phyloP scores from a whole-genome alignment of 2,888 invertebrate species.

The Oligia strigilis region DNA sequence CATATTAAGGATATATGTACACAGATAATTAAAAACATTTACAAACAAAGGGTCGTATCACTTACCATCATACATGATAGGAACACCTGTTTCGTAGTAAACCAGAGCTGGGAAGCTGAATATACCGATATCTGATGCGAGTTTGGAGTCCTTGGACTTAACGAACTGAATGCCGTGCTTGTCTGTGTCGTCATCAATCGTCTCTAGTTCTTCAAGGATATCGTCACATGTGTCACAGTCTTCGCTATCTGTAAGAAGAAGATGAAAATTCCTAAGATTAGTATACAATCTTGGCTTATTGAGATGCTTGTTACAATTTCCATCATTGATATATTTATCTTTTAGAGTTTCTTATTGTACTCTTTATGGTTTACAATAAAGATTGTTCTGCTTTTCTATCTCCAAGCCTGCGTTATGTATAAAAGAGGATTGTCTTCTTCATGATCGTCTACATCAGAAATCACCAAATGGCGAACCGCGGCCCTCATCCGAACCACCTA shows the following conservation, averaged over 20 bases:
- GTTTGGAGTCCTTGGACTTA: constrained; percentile 96
- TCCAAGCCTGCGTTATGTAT: not conserved
- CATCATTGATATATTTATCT: not conserved
- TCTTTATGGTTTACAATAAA: not conserved
- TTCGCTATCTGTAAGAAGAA: constrained; percentile 92
- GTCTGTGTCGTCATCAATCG: constrained; percentile 97
- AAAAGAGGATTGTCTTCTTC: not conserved
- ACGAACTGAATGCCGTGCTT: constrained; percentile 98
- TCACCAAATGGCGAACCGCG: not conserved
- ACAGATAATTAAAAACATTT: constrained; percentile 31
- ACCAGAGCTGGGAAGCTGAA: constrained; percentile 97
- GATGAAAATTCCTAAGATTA: not conserved
- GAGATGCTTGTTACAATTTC: no score
- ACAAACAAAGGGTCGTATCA: constrained; percentile 47
- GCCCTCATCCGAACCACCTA: not conserved
- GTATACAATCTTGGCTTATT: not conserved
- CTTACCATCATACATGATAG: constrained; percentile 98
- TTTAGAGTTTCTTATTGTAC: not conserved
- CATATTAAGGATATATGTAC: constrained; percentile 34
- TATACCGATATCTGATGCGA: constrained; percentile 97
- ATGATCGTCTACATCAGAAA: not conserved
- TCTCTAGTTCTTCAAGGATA: constrained; percentile 96
- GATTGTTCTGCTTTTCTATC: not conserved
- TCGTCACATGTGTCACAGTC: constrained; percentile 96
- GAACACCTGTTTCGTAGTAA: constrained; percentile 98